Percentiles rank a stretch among this genome's conserved stretches.
Conservation (phyloP, 2,888 invertebrate species). For the Apantesis nais region DNA sequence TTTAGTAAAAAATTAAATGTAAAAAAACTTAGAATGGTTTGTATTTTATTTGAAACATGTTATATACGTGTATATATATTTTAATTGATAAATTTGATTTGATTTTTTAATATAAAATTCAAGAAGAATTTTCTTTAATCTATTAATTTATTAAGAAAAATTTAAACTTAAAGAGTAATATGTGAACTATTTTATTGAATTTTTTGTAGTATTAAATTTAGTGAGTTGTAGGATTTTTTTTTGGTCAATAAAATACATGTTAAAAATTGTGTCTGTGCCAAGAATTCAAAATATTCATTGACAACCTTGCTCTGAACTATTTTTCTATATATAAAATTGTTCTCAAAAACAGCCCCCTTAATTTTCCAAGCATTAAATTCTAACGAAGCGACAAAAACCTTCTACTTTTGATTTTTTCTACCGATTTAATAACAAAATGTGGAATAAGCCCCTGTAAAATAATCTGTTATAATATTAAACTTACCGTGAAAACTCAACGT, state of each 20-base stretch:
- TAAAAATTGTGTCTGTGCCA: not conserved
- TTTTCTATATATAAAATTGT: not conserved
- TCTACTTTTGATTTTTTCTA: not conserved
- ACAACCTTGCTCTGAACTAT: not conserved
- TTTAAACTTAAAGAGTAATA: not conserved
- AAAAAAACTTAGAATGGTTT: too few species aligned
- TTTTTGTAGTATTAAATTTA: not conserved
- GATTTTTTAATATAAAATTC: not conserved
- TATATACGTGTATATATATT: too few species aligned
- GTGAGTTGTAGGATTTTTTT: not conserved
- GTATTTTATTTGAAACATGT: too few species aligned
- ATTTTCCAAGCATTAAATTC: not conserved
- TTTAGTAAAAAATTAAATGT: too few species aligned
- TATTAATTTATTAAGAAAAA: not conserved
- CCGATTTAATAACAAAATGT: not conserved
- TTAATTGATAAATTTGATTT: too few species aligned
- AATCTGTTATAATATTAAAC: constrained; percentile 45
- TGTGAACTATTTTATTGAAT: not conserved
- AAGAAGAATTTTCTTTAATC: not conserved
- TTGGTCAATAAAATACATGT: not conserved
- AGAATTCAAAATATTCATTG: not conserved
- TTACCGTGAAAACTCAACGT: constrained; percentile 73
- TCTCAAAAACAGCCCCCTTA: not conserved
- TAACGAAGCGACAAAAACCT: not conserved
- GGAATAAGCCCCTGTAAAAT: not conserved